Conservation (phyloP, 2,797 vertebrate genomes). For the Halcyon chelicuti region DNA sequence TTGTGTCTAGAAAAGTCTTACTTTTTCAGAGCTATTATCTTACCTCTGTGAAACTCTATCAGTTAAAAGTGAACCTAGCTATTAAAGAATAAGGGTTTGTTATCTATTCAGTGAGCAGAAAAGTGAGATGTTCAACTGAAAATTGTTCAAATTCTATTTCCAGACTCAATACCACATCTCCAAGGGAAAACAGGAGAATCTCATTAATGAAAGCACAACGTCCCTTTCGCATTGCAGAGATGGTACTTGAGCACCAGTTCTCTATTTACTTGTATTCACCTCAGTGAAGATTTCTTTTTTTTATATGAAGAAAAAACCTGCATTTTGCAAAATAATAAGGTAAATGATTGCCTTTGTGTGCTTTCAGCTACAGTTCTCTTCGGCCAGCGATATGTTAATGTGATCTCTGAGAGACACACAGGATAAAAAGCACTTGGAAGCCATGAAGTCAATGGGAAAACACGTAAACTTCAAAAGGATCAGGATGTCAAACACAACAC, state of each 20-base stretch:
- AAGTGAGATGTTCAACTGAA: slow-evolving; percentile 21
- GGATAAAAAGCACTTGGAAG: background rate
- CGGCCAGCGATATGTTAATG: background rate
- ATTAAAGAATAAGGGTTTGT: slow-evolving; percentile 21
- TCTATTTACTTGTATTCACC: background rate
- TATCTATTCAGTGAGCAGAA: slow-evolving; percentile 5
- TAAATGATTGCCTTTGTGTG: background rate
- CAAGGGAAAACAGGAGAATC: background rate
- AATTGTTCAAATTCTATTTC: slow-evolving; percentile 13
- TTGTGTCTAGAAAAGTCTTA: background rate
- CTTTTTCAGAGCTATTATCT: slow-evolving; percentile 23
- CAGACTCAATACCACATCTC: slow-evolving; percentile 18
- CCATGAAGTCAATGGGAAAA: background rate
- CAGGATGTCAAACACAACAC: background rate
- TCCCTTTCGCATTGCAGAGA: fast-evolving
- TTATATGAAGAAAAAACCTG: background rate
- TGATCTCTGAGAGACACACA: background rate
- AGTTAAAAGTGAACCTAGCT: slow-evolving; percentile 20
- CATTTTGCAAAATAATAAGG: background rate
- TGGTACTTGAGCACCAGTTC: background rate
- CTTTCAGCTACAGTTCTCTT: background rate
- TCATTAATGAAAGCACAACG: background rate
- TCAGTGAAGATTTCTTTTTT: background rate
- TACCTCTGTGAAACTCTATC: slow-evolving; percentile 1
- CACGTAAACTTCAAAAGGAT: background rate